Percentiles rank a stretch among this genome's conserved stretches.
phyloP scores from a whole-genome alignment of 2,888 invertebrate species.

The Epistrophella euchroma region DNA sequence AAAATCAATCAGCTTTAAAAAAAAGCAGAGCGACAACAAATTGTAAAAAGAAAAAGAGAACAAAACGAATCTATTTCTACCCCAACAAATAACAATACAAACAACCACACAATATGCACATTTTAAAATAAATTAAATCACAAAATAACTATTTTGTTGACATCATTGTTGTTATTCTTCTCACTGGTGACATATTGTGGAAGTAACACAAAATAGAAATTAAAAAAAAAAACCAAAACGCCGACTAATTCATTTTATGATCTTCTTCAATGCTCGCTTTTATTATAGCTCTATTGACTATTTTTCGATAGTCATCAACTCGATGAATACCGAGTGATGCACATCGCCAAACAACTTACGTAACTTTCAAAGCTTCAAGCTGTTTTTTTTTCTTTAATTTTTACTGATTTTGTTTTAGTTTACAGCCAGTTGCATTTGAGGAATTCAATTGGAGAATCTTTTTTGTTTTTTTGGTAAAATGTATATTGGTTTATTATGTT shows the following conservation, averaged over 20 bases:
- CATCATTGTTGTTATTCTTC: slow-evolving; percentile 64
- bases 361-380: slow-evolving; percentile 56
- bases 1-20: slow-evolving; percentile 69
- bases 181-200: not conserved
- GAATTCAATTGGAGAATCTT: slow-evolving; percentile 42
- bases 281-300: slow-evolving; percentile 69
- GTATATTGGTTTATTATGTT: not conserved
- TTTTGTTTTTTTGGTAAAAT: not conserved
- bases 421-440: slow-evolving; percentile 43
- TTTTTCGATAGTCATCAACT: slow-evolving; percentile 69
- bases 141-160: slow-evolving; percentile 64
- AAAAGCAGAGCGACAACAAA: not conserved
- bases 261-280: slow-evolving; percentile 71
- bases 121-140: slow-evolving; percentile 58
- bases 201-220: slow-evolving; percentile 11
- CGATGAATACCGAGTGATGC: slow-evolving; percentile 74
- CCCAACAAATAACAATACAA: not conserved
- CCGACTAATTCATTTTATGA: slow-evolving; percentile 70
- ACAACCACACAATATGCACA: slow-evolving; percentile 44
- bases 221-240: slow-evolving; percentile 16
- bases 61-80: slow-evolving; percentile 49
- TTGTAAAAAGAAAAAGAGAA: slow-evolving; percentile 7
- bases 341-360: slow-evolving; percentile 73
- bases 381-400: slow-evolving; percentile 19
- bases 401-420: slow-evolving; percentile 5